Conservation (phyloP, 2,797 vertebrate species). For the Lepilemur ruficaudatus region DNA sequence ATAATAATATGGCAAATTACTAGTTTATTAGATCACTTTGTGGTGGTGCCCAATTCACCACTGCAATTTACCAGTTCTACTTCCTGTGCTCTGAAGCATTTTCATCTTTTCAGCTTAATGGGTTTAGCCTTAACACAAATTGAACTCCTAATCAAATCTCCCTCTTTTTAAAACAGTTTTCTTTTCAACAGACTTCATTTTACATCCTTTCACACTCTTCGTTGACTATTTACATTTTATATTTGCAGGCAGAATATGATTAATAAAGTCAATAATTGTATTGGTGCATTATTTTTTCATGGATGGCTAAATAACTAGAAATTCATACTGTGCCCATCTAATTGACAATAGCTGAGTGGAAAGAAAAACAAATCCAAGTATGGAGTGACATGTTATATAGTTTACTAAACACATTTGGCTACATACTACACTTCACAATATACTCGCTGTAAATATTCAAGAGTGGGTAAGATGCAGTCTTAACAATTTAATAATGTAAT, state of each 20-base stretch:
- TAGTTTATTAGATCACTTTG: constrained; percentile 51
- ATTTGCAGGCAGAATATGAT: neutral
- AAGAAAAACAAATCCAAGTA: neutral
- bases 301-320: neutral
- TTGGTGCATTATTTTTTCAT: neutral
- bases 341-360: neutral
- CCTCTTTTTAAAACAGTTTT: constrained; percentile 31
- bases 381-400: neutral
- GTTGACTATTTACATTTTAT: neutral
- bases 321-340: neutral
- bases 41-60: constrained; percentile 20
- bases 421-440: neutral
- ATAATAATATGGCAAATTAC: constrained; percentile 43
- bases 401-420: neutral
- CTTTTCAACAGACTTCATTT: constrained; percentile 26
- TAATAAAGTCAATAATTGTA: neutral
- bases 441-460: neutral
- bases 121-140: constrained; percentile 66
- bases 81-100: neutral
- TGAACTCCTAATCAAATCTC: constrained; percentile 58
- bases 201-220: neutral
- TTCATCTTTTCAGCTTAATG: constrained; percentile 23
- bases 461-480: neutral
- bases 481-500: neutral
- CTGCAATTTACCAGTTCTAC: constrained; percentile 29